These are phyloP conservation scores for Galaxias olidus DNA, from an alignment of 2,797 vertebrate species.

Conservation along the genomic window DNA sequence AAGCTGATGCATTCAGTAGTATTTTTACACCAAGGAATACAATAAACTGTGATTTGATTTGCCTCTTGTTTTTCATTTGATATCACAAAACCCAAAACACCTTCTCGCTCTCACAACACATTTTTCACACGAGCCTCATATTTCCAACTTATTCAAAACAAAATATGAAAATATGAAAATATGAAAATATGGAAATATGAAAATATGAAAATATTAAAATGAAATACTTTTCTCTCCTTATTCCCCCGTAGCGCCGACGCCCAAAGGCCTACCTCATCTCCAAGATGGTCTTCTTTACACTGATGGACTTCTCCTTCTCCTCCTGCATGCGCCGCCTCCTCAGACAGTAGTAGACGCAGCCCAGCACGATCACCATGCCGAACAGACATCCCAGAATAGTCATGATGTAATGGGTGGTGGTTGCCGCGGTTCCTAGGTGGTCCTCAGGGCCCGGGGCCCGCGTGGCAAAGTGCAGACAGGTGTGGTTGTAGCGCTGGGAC, in stretches of 20 bases:
- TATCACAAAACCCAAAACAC: too few relatives aligned
- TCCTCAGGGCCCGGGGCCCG: constrained; percentile 76
- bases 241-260: not conserved
- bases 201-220: too few relatives aligned
- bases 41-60: too few relatives aligned
- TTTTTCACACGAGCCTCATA: too few relatives aligned
- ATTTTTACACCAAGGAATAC: too few relatives aligned
- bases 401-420: constrained; percentile 90
- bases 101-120: too few relatives aligned
- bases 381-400: constrained; percentile 89
- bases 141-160: not conserved
- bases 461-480: constrained; percentile 84
- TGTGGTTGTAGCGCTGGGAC: constrained; percentile 92
- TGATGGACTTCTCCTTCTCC: constrained; percentile 85
- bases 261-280: constrained; percentile 76
- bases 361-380: constrained; percentile 88
- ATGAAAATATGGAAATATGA: too few relatives aligned
- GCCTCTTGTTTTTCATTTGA: too few relatives aligned
- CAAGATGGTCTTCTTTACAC: constrained; percentile 88
- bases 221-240: not conserved
- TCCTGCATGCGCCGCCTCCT: constrained; percentile 84
- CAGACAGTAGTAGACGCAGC: constrained; percentile 86
- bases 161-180: too few relatives aligned
- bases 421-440: constrained; percentile 79
- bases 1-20: too few relatives aligned